Evolutionary conservation across 2,797 vertebrate species (phyloP).

Genomic region (Helicolenus hilgendorfi): DNA sequence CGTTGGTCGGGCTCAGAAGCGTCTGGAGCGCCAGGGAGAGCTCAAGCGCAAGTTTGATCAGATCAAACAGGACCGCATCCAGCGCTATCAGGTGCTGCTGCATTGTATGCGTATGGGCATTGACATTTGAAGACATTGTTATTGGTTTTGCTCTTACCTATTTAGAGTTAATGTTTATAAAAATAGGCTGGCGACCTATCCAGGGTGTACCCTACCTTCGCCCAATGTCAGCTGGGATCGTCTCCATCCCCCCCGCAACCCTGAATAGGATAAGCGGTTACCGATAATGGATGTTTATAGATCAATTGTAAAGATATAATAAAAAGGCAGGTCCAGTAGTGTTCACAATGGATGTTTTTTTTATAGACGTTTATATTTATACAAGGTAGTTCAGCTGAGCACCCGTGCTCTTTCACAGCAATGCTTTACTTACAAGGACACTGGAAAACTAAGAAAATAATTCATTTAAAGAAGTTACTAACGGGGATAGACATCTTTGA

Average conservation of each 20-base stretch:
- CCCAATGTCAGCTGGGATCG: not conserved
- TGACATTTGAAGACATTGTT: not conserved
- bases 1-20: conserved; percentile 97
- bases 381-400: not conserved
- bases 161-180: not conserved
- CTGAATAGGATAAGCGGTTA: not conserved
- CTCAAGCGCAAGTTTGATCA: conserved; percentile 97
- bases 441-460: not conserved
- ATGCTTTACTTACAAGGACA: not conserved
- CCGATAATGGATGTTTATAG: not conserved
- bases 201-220: not conserved
- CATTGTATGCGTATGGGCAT: not conserved
- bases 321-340: not conserved
- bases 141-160: not conserved
- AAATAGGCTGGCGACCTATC: not conserved
- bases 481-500: not conserved
- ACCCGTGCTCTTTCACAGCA: not conserved
- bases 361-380: not conserved
- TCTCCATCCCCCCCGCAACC: not conserved
- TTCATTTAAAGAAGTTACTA: not conserved
- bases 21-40: conserved; percentile 95
- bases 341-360: not conserved
- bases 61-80: conserved; percentile 96
- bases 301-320: not conserved
- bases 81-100: conserved; percentile 93